Evolutionary conservation across 2,888 invertebrate genomes (phyloP), one percentile per base, ranked within the genome.

Genomic region (Notodonta dromedarius): DNA sequence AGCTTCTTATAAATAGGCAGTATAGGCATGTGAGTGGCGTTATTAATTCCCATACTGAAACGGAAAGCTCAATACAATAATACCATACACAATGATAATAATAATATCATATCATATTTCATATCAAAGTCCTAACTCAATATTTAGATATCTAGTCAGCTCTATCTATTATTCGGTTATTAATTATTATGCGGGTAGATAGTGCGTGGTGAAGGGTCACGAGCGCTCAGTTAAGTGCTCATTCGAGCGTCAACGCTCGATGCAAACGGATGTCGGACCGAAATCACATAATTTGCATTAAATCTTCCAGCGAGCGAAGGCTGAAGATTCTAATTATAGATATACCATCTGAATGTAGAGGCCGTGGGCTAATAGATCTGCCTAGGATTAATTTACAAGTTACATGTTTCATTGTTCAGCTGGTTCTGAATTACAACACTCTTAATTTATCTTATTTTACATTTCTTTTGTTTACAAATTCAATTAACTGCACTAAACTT

Each of bases 111-210:
- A 42, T 40, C 4, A 42, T 42, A 42, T 42, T 42, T 42, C 42
- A 42, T 11, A 12, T 8, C 6, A 35, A 35, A 6, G 35, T 35
- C 35, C 4, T 35, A 35, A 6, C 7, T 24, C 24, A 24, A 24
- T 35, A 35, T 35, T 35, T 35, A 35, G 35, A 7, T 35, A 35
- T 35, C 35, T 35, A 35, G 35, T 3, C 35, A 7, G 6, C 35
- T n/a, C 35, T 61, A 55, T 67, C 50, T 60, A 56, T 62, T 61
- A 53, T 59, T 52, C 57, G 66, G 64, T 55, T 56, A 61, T 53
- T 70, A 54, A 52, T 54, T 44, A 59, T 58, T 79, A 73, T 78
- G 81, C 58, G 83, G 86, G 83, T 86, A 85, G 82, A 78, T 67
- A 55, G 64, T 66, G 76, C 76, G 76, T 74, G 82, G 72, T 78